Conservation (phyloP, 2,888 invertebrate species). For the Megastigmus dorsalis region DNA sequence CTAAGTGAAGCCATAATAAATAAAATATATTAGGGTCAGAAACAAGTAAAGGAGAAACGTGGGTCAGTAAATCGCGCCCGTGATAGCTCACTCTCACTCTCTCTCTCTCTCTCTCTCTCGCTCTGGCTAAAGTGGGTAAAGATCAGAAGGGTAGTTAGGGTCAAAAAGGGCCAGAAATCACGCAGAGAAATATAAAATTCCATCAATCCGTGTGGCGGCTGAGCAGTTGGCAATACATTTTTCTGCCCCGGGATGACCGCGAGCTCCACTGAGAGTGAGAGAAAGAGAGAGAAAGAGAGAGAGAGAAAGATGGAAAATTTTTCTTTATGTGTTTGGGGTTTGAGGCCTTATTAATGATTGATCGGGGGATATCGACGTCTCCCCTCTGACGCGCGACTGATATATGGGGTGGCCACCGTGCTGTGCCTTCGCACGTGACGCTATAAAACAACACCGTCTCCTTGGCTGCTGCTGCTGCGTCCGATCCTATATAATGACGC, state of each 20-base stretch:
- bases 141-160: slow-evolving; percentile 25
- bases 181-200: slow-evolving; percentile 73
- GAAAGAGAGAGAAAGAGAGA: slow-evolving; percentile 48
- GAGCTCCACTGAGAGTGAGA: slow-evolving; percentile 25
- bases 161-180: slow-evolving; percentile 66
- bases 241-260: slow-evolving; percentile 58
- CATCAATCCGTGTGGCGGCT: slow-evolving; percentile 69
- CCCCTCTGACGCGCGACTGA: slow-evolving; percentile 72
- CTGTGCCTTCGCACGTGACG: slow-evolving; percentile 72
- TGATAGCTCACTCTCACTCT: too few species aligned
- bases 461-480: neutral
- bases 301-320: slow-evolving; percentile 52
- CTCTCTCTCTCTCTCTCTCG: neutral
- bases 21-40: neutral
- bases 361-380: slow-evolving; percentile 74
- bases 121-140: slow-evolving; percentile 1
- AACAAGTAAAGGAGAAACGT: neutral
- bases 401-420: slow-evolving; percentile 65
- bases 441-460: slow-evolving; percentile 66
- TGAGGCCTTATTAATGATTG: slow-evolving; percentile 74
- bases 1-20: neutral
- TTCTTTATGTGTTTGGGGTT: slow-evolving; percentile 72
- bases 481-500: neutral
- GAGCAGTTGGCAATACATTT: slow-evolving; percentile 62
- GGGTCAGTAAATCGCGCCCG: too few species aligned